These are phyloP conservation scores for Bilobella aurantiaca DNA, from an alignment of 1,140 invertebrate genomes.

Conservation along the genomic window DNA sequence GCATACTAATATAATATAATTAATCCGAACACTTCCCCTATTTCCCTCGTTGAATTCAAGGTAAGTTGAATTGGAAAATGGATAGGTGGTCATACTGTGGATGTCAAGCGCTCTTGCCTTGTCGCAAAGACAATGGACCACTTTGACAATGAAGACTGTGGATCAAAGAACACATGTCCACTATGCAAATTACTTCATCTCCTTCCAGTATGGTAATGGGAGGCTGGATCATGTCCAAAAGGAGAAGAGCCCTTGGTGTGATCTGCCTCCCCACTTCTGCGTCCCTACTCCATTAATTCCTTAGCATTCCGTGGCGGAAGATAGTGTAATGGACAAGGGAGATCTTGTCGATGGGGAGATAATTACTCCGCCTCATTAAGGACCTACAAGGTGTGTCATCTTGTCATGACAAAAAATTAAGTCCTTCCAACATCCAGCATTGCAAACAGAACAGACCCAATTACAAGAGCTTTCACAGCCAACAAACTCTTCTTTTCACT, in stretches of 20 bases:
- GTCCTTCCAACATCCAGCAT: no score
- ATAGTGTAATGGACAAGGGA: neutral
- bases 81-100: neutral
- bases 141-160: no score
- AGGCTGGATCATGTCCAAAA: neutral
- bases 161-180: neutral
- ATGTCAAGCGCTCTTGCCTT: neutral
- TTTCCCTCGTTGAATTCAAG: neutral
- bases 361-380: neutral
- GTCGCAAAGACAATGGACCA: neutral
- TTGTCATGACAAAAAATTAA: no score
- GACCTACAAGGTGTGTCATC: no score
- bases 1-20: neutral
- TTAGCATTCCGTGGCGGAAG: no score
- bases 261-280: neutral
- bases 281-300: no score
- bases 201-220: neutral
- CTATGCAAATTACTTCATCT: neutral
- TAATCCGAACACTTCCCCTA: neutral
- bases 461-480: no score
- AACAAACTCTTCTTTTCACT: no score
- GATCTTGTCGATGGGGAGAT: neutral
- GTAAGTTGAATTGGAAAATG: neutral
- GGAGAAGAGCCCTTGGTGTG: neutral
- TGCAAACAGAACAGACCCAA: no score